A percentile compares a stretch with the other conserved stretches of the same genome.
These are phyloP conservation scores for Scyliorhinus canicula DNA, from an alignment of 2,797 vertebrate species.

Conservation along the genomic window DNA sequence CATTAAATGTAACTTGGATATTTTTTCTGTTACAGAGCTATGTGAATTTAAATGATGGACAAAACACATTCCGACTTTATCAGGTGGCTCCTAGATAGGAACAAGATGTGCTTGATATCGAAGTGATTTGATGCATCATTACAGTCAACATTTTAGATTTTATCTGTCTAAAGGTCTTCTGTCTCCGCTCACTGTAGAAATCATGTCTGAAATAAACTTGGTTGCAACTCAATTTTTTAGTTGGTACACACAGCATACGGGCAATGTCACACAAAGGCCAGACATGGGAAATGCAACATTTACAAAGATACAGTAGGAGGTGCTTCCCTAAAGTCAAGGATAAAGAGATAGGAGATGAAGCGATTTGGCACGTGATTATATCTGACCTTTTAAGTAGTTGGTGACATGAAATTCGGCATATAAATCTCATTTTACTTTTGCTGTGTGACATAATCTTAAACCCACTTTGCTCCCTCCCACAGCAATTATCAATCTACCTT, in stretches of 20 bases:
- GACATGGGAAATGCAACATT: background rate
- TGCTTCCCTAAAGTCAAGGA: background rate
- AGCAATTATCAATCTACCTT: background rate
- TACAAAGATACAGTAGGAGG: background rate
- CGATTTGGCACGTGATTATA: background rate
- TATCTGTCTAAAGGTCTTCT: background rate
- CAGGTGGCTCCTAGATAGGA: background rate
- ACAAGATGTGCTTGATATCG: background rate
- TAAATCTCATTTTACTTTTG: background rate
- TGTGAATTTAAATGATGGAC: background rate
- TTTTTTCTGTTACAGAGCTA: background rate
- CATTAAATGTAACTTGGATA: background rate
- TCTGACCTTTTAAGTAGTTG: background rate
- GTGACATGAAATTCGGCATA: background rate
- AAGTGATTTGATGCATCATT: constrained; percentile 6
- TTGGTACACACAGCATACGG: background rate
- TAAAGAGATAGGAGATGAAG: background rate
- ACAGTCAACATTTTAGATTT: constrained; percentile 1
- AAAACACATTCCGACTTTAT: background rate
- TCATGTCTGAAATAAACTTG: constrained; percentile 1
- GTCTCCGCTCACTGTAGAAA: background rate
- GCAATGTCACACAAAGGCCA: background rate
- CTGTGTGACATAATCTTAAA: background rate
- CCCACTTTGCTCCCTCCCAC: background rate
- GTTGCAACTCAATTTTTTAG: background rate